Base-by-base conservation (phyloP, 2,113 vertebrate species). In the Centropristis striata region DNA sequence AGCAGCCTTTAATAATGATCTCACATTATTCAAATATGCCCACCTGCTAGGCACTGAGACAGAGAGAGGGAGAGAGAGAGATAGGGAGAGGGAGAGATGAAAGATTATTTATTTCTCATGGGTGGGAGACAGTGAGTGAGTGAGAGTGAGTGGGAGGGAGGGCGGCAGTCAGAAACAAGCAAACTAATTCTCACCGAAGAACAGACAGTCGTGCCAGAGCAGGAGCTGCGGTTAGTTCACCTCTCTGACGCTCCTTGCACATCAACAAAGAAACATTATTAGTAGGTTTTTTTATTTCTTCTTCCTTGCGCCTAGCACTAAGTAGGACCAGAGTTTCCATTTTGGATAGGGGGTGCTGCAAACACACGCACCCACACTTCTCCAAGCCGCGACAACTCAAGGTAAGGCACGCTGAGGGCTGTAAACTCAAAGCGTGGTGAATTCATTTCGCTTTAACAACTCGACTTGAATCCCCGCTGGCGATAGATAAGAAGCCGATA, bases 91-190 rank as follows among this genome's bases (percentile, higher is more conserved):
- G 58, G 75, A 66, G 82, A 81, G 87, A 85, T 77, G 86, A 86
- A 75, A 89, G 88, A 91, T 91, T 90, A 91, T 90, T 76, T 92
- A 85, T 93, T 87, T 87, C 86, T 88, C 89, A 42, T 89, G 89
- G 90, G 91, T 92, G 83, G 86, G 93, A 92, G 86, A 91, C 87
- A 80, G 80, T 87, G 81, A 87, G 81, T 82, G 75, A 85, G 89
- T 61, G 87, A 75, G 86, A 74, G 84, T 64, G 74, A 67, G 87
- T 60, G 86, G 86, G 90, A 89, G 92, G 88, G 84, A 81, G 90
- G 88, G 85, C 78, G 88, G 88, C 81, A 91, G 89, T 86, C 84
- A 85, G 89, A 82, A 89, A 88, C 83, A 81, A 85, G 89, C 90
- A 87, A 93, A 92, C 84, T 89, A 90, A 91, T 93, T 87, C 87